Percentiles rank a stretch among this genome's conserved stretches.
phyloP scores from a whole-genome alignment of 2,113 vertebrate genomes.

The Cebus imitator region DNA sequence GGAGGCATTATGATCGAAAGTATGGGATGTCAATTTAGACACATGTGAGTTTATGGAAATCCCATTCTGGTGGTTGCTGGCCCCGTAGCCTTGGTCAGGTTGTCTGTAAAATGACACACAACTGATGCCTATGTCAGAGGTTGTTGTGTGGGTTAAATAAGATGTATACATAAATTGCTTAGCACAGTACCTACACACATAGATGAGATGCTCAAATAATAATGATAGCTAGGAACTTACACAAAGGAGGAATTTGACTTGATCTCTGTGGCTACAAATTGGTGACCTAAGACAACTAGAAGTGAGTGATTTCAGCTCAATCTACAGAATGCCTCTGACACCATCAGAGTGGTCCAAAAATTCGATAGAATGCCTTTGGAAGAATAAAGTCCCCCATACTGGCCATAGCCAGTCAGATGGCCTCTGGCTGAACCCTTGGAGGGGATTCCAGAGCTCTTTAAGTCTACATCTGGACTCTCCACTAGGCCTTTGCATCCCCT shows the following conservation, averaged over 20 bases:
- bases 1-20: not conserved
- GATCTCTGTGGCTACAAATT: not conserved
- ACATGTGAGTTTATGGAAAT: not conserved
- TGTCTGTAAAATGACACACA: not conserved
- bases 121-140: not conserved
- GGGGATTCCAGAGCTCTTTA: not conserved
- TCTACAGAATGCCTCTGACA: not conserved
- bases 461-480: not conserved
- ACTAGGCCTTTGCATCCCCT: not conserved
- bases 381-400: not conserved
- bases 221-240: not conserved
- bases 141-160: not conserved
- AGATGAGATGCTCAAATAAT: not conserved
- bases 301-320: not conserved
- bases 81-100: not conserved
- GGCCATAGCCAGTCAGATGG: not conserved
- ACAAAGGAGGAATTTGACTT: not conserved
- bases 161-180: not conserved
- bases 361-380: not conserved
- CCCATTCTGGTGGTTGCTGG: not conserved
- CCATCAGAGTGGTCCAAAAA: not conserved
- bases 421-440: not conserved
- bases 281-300: not conserved
- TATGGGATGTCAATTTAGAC: not conserved
- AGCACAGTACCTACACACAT: not conserved